Conservation (phyloP, 2,113 vertebrate species). For the Phrynocephalus versicolor region DNA sequence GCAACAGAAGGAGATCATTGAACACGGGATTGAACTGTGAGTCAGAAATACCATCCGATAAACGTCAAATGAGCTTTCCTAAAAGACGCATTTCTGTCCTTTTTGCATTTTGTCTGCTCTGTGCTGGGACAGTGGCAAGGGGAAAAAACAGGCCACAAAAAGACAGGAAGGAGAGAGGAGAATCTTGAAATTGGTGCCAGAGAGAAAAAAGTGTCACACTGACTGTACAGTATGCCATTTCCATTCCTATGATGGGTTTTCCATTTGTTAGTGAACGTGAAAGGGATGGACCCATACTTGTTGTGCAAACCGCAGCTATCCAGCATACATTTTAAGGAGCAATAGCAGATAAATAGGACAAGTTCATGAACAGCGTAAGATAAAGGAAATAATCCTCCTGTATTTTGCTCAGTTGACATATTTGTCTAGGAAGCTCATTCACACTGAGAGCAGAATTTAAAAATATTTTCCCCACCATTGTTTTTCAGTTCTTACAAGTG, state of each 20-base stretch:
- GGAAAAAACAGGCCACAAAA: not conserved
- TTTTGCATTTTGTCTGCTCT: not conserved
- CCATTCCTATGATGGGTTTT: not conserved
- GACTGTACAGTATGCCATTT: not conserved
- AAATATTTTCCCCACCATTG: not conserved
- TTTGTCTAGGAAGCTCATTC: not conserved
- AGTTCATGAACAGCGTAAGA: not conserved
- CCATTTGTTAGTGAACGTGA: not conserved
- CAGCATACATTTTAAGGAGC: not conserved
- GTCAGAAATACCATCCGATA: slow-evolving; percentile 45
- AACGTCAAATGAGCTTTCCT: slow-evolving; percentile 80
- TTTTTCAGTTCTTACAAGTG: not conserved
- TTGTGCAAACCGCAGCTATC: not conserved
- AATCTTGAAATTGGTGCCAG: not conserved
- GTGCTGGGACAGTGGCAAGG: no score
- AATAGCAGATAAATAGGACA: not conserved
- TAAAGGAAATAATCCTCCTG: not conserved
- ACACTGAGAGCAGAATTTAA: not conserved
- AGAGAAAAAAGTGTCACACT: not conserved
- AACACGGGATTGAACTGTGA: slow-evolving; percentile 96
- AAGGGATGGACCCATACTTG: not conserved
- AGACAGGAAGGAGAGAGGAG: not conserved
- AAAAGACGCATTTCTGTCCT: not conserved
- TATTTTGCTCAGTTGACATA: not conserved
- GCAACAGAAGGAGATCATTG: slow-evolving; percentile 98